Evolutionary conservation across 2,888 invertebrate genomes (phyloP).

Genomic region (Bellardia pandia): DNA sequence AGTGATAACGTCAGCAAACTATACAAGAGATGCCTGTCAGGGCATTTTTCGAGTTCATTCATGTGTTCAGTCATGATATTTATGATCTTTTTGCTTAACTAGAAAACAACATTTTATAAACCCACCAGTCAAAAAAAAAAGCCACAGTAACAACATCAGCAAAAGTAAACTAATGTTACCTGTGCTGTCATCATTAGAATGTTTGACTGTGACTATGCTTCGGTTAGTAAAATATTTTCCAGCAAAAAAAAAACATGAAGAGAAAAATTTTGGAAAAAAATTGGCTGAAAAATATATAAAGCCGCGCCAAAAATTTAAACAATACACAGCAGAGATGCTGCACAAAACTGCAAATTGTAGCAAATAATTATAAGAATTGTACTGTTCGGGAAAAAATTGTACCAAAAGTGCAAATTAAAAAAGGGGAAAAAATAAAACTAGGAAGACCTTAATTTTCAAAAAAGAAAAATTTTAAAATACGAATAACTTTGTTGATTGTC

Average conservation of each 20-base stretch:
- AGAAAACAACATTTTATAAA: constrained; percentile 12
- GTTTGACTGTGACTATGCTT: constrained; percentile 9
- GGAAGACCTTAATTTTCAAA: no score
- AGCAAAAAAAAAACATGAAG: not conserved
- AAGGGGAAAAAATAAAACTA: no score
- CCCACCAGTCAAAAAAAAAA: not conserved
- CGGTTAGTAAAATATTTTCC: not conserved
- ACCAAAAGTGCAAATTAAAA: no score
- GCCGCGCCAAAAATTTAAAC: not conserved
- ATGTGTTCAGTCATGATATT: constrained; percentile 30
- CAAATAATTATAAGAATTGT: no score
- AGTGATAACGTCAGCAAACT: not conserved
- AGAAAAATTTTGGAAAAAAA: not conserved
- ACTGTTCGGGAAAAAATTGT: no score
- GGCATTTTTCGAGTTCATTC: constrained; percentile 37
- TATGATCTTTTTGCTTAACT: constrained; percentile 31
- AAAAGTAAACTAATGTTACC: constrained; percentile 16
- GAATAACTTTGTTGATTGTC: no score
- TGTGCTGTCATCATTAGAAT: constrained; percentile 16
- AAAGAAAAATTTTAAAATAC: no score
- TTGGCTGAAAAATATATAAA: not conserved
- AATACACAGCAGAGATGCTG: not conserved
- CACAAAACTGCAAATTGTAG: not conserved
- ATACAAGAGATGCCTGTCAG: not conserved
- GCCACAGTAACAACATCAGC: not conserved